phyloP scores from a whole-genome alignment of 1,140 invertebrate species.

The Meloidogyne chitwoodi region DNA sequence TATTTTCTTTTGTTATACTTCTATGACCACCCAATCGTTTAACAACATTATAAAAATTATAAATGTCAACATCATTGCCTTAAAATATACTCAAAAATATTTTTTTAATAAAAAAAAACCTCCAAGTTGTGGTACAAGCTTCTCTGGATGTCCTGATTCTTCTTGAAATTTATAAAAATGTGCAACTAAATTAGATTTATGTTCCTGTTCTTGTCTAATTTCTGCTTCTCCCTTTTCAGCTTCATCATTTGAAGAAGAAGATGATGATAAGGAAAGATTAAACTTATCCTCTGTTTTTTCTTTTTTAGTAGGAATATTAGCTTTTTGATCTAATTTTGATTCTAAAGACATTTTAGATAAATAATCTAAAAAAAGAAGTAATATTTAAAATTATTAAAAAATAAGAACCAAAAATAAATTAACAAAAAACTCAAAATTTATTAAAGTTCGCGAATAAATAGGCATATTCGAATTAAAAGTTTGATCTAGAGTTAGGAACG shows the following conservation, averaged over 20 bases:
- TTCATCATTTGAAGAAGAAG: not conserved
- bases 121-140: conserved; percentile 27
- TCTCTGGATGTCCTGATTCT: conserved; percentile 28
- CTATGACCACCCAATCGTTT: conserved; percentile 32
- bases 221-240: conserved; percentile 2
- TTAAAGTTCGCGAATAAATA: not conserved
- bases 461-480: no score
- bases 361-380: not conserved
- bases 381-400: no score
- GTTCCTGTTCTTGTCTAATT: conserved; percentile 27
- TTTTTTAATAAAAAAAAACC: not conserved
- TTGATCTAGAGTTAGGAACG: no score
- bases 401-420: no score
- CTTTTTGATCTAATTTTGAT: not conserved
- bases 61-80: conserved; percentile 33
- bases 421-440: not conserved
- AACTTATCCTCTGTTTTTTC: not conserved
- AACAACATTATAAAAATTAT: conserved; percentile 33
- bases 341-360: not conserved
- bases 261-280: not conserved
- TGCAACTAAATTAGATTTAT: conserved; percentile 27
- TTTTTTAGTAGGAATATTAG: not conserved
- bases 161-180: conserved; percentile 39
- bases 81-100: not conserved
- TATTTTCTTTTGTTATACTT: conserved; percentile 24